Percentiles rank a stretch among this genome's conserved stretches.
phyloP scores from a whole-genome alignment of 2,888 invertebrate species.

The Acrobasis repandana region DNA sequence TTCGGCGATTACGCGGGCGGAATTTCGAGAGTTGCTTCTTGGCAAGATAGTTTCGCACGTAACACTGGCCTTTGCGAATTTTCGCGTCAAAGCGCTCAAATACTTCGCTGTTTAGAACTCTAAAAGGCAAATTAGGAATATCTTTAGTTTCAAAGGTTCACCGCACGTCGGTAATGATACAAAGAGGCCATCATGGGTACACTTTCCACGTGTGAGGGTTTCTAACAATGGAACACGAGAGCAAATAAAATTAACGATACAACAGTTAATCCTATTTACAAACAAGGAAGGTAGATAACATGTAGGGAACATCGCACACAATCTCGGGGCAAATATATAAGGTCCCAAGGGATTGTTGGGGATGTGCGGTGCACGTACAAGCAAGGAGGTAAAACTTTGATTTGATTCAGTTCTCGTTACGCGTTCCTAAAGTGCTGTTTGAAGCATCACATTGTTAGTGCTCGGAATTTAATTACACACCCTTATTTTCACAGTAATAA shows the following conservation, averaged over 20 bases:
- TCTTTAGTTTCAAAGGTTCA: slow-evolving; percentile 51
- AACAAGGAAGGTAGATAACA: slow-evolving; percentile 49
- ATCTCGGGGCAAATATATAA: slow-evolving; percentile 58
- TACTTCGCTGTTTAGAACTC: slow-evolving; percentile 76
- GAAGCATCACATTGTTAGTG: slow-evolving; percentile 23
- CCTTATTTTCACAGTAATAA: background rate
- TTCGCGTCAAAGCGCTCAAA: slow-evolving; percentile 71
- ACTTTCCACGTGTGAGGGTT: slow-evolving; percentile 35
- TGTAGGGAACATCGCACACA: slow-evolving; percentile 50
- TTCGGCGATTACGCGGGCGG: slow-evolving; percentile 81
- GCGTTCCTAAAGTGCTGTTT: slow-evolving; percentile 27
- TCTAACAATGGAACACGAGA: slow-evolving; percentile 44
- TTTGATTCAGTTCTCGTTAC: slow-evolving; percentile 35
- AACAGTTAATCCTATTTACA: slow-evolving; percentile 59
- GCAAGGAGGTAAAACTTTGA: slow-evolving; percentile 39
- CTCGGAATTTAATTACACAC: slow-evolving; percentile 16
- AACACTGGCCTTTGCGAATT: slow-evolving; percentile 73
- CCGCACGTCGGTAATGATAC: slow-evolving; percentile 11
- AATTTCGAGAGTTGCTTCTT: slow-evolving; percentile 74
- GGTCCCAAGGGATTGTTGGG: slow-evolving; percentile 46
- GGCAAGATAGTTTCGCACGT: slow-evolving; percentile 75
- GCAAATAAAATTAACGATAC: slow-evolving; percentile 62
- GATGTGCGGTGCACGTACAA: slow-evolving; percentile 33
- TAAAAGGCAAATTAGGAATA: slow-evolving; percentile 79
- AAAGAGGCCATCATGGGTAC: slow-evolving; percentile 13